phyloP scores from a whole-genome alignment of 2,113 vertebrate genomes.

The Dunckerocampus dactyliophorus region DNA sequence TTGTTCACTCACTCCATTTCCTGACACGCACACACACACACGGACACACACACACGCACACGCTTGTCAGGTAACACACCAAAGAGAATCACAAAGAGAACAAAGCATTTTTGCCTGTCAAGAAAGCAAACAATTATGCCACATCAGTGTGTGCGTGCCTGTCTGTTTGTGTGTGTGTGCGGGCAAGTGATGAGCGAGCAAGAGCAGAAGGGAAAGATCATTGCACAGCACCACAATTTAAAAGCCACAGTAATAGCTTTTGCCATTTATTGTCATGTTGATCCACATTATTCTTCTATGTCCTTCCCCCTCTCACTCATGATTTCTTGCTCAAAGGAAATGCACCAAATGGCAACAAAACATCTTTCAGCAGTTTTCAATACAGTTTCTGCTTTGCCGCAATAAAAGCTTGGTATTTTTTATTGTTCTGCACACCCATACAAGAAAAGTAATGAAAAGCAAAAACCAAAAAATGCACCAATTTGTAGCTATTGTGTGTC shows the following conservation, averaged over 20 bases:
- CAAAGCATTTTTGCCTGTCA: constrained; percentile 68
- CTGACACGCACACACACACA: constrained; percentile 2
- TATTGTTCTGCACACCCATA: constrained; percentile 26
- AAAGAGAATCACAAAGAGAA: constrained; percentile 53
- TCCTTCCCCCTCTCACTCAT: background rate
- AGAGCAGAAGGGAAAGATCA: constrained; percentile 22
- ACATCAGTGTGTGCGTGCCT: constrained; percentile 37
- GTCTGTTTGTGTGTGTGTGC: background rate
- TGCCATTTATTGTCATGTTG: constrained; percentile 29
- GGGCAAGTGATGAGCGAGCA: constrained; percentile 3
- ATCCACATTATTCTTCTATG: constrained; percentile 11
- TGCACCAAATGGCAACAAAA: constrained; percentile 62
- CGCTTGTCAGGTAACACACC: constrained; percentile 47
- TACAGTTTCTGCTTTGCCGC: constrained; percentile 58
- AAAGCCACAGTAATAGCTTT: constrained; percentile 32
- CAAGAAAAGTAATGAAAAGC: background rate
- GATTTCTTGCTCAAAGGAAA: constrained; percentile 40
- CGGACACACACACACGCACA: constrained; percentile 8
- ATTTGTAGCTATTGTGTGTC: background rate
- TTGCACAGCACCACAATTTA: constrained; percentile 31
- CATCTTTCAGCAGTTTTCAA: constrained; percentile 70
- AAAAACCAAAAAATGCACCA: constrained; percentile 16
- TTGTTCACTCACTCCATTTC: constrained; percentile 33
- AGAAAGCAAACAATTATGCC: constrained; percentile 65
- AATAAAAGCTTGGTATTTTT: constrained; percentile 58